Evolutionary conservation across 1,140 invertebrate species (phyloP), one percentile per base, ranked within the genome.

Genomic region (Drosophila rhopaloa): DNA sequence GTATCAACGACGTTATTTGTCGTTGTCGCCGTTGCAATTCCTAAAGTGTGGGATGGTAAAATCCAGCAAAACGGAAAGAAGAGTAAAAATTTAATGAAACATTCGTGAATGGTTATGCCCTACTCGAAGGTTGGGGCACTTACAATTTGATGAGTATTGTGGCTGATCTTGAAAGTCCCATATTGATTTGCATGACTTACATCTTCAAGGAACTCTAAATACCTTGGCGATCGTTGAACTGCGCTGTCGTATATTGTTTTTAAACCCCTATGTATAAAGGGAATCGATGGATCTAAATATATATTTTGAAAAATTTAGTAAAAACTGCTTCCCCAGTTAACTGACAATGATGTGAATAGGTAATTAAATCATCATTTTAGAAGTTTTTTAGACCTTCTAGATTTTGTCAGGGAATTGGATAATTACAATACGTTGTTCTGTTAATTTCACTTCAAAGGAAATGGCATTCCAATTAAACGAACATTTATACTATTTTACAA

Each of bases 71-170:
- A 54, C 38, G 27, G 46, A 59, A 71, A 63, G 38, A 63, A 57
- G 71, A 75, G 61, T 38, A 50, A 63, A 56, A 75, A 56, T 73
- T 50, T 14, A 74, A 53, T 53, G 41, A 71, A 41, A 29, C 57
- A 66, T 76, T 76, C 60, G 73, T 76, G 62, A 72, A 71, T 71
- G 60, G 73, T 60, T 50, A 60, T 86, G 79, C 84, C 82, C 82
- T 86, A 66, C 47, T 46, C 76, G 83, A 86, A 86, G 83, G 83
- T 86, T 86, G 72, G 68, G 66, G 75, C 79, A 71, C 62, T 77
- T 81, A 63, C 63, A 57, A 54, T 84, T 77, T 76, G 50, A 83
- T 83, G 72, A 76, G 57, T 79, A 68, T 70, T 65, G 43, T 62
- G 67, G 68, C 55, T 79, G 81, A 84, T 84, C 63, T 80, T 80